These are phyloP conservation scores for Chascanopsetta lugubris DNA, from an alignment of 2,113 vertebrate species.

Conservation along the genomic window DNA sequence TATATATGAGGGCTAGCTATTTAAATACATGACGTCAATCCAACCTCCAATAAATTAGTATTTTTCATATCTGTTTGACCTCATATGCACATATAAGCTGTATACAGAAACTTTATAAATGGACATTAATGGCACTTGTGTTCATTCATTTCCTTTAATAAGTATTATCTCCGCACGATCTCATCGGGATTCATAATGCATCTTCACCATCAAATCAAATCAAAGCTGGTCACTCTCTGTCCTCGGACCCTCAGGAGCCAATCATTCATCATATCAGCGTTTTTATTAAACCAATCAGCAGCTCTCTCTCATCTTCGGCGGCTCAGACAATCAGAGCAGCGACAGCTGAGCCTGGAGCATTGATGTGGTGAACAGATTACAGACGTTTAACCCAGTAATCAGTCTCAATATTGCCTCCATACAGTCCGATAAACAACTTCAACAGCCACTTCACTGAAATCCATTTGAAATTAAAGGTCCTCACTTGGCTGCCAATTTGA, in stretches of 20 bases:
- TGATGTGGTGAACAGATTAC: neutral
- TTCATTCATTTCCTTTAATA: neutral
- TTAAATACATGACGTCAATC: too few relatives aligned
- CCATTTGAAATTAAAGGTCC: neutral
- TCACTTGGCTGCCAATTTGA: neutral
- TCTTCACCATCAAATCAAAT: neutral
- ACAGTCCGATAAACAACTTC: neutral
- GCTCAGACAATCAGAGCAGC: neutral
- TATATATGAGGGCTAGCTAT: too few relatives aligned
- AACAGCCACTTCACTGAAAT: neutral
- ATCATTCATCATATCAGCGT: neutral
- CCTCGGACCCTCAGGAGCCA: neutral
- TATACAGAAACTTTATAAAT: too few relatives aligned
- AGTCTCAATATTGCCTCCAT: neutral
- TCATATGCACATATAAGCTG: too few relatives aligned
- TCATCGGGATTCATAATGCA: neutral
- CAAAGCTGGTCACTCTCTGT: neutral
- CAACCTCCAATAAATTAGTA: too few relatives aligned
- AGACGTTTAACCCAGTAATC: neutral
- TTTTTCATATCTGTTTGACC: too few relatives aligned
- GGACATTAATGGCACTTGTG: too few relatives aligned
- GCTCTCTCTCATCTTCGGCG: neutral
- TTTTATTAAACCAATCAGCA: constrained; percentile 2
- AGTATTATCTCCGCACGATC: neutral
- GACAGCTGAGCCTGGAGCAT: neutral